These are phyloP conservation scores for Thereva unica DNA, from an alignment of 2,888 invertebrate genomes.

Conservation along the genomic window DNA sequence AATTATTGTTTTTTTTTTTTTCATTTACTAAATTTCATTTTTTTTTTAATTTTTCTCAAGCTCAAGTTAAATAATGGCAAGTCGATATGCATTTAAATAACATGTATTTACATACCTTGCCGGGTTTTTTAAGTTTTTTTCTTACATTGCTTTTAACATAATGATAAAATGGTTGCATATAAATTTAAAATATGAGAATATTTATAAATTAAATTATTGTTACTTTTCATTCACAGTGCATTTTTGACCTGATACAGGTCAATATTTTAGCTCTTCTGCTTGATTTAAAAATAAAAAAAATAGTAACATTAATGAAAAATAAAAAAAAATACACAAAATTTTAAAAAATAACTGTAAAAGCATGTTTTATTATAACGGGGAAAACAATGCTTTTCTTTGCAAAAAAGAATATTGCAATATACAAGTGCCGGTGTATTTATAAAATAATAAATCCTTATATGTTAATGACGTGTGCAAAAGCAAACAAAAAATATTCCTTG, in stretches of 20 bases:
- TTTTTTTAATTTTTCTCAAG: neutral
- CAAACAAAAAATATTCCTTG: constrained; percentile 2
- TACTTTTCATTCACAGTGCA: neutral
- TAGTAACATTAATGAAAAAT: too few relatives aligned
- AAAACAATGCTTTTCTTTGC: too few relatives aligned
- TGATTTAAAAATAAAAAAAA: neutral
- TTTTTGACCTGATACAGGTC: constrained; percentile 33
- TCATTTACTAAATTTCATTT: constrained; percentile 10
- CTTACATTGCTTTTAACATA: too few relatives aligned
- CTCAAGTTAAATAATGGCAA: constrained; percentile 27
- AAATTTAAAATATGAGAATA: too few relatives aligned
- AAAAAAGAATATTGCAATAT: too few relatives aligned
- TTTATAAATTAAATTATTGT: too few relatives aligned
- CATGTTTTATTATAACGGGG: too few relatives aligned
- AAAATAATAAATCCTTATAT: constrained; percentile 4
- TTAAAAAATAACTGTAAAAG: too few relatives aligned
- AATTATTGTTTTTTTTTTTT: neutral
- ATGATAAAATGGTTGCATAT: too few relatives aligned
- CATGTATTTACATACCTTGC: too few relatives aligned
- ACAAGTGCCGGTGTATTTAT: constrained; percentile 12
- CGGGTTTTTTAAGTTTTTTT: too few relatives aligned
- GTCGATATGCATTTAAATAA: constrained; percentile 17
- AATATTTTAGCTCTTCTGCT: constrained; percentile 24
- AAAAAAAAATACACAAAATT: too few relatives aligned
- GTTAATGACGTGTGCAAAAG: constrained; percentile 16